Percentiles rank a stretch among this genome's conserved stretches.
Evolutionary conservation across 2,797 vertebrate genomes (phyloP).

Genomic region (Esox masquinongy): DNA sequence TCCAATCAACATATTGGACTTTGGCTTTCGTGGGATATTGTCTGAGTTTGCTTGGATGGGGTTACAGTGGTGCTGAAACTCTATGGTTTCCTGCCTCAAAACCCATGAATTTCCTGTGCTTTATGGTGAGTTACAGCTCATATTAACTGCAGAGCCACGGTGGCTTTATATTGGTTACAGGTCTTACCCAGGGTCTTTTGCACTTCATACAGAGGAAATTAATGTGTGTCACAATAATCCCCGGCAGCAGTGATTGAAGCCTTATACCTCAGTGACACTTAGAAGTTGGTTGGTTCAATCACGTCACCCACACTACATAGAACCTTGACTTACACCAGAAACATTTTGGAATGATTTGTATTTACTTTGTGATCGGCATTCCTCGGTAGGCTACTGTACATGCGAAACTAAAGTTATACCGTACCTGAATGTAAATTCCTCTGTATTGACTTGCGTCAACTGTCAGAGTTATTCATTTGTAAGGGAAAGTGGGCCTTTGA

Average conservation of each 20-base stretch:
- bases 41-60: constrained; percentile 1
- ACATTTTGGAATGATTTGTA: background rate
- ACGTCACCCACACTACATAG: background rate
- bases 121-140: constrained; percentile 29
- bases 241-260: constrained; percentile 12
- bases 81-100: constrained; percentile 39
- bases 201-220: constrained; percentile 55
- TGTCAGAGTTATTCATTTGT: constrained; percentile 28
- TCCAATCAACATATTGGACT: background rate
- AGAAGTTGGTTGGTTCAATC: background rate
- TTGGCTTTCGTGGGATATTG: background rate
- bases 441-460: constrained; percentile 2
- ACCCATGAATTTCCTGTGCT: constrained; percentile 34
- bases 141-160: constrained; percentile 28
- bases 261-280: constrained; percentile 15
- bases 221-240: constrained; percentile 41
- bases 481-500: constrained; percentile 38
- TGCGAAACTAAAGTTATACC: constrained; percentile 33
- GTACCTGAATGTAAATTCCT: constrained; percentile 19
- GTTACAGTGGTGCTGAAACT: constrained; percentile 12
- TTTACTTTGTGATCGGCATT: background rate
- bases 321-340: background rate
- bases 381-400: background rate
- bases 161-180: constrained; percentile 30
- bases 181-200: constrained; percentile 18